A percentile compares a stretch with the other conserved stretches of the same genome.
phyloP scores from a whole-genome alignment of 64 coral and sea anemone species.

The Hydrozoanthus tunicans region DNA sequence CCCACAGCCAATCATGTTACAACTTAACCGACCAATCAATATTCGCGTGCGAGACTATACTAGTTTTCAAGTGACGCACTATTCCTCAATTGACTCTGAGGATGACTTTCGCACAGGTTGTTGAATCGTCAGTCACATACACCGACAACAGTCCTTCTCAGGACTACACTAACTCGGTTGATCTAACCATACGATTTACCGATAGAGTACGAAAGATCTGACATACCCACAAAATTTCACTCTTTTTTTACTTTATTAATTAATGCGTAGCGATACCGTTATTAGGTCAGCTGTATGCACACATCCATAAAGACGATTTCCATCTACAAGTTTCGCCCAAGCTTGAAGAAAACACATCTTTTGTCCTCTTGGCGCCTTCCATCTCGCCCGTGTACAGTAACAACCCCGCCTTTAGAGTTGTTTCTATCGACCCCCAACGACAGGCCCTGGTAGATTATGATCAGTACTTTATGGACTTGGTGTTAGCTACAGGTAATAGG shows the following conservation, averaged over 20 bases:
- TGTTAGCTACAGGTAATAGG: conserved; percentile 76
- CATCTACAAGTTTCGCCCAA: conserved; percentile 39
- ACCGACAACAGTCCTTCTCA: no score
- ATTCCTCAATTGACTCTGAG: no score
- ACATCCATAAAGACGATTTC: conserved; percentile 72
- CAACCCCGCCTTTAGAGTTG: conserved; percentile 63
- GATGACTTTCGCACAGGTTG: no score
- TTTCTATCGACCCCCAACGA: conserved; percentile 41
- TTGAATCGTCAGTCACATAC: no score
- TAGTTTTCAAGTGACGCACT: no score
- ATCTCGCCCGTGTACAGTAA: conserved; percentile 52
- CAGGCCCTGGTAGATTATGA: conserved; percentile 70
- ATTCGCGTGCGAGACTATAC: no score
- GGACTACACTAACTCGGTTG: no score
- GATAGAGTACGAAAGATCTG: no score
- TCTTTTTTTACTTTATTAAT: background rate
- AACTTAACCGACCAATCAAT: no score
- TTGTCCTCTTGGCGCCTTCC: conserved; percentile 53
- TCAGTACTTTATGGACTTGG: conserved; percentile 85
- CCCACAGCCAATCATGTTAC: no score
- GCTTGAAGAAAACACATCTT: conserved; percentile 17
- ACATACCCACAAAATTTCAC: background rate
- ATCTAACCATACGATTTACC: no score
- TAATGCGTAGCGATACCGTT: no score
- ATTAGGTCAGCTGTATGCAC: conserved; percentile 62